Evolutionary conservation across 2,888 invertebrate genomes (phyloP).

Genomic region (Laspeyria flexula): DNA sequence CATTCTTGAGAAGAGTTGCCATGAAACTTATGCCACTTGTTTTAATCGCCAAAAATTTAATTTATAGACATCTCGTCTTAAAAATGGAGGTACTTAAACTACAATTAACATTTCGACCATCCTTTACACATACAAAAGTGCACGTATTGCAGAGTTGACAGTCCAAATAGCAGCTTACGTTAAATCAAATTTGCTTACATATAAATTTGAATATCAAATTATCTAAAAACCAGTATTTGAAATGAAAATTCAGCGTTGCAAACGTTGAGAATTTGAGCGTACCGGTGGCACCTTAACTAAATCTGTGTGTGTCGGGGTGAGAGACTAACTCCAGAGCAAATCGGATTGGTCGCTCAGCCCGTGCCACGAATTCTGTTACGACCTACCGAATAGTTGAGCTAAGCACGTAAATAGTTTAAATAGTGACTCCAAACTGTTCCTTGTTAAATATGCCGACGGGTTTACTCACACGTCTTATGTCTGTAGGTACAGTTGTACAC

Average conservation of each 20-base stretch:
- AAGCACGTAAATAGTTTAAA: conserved; percentile 45
- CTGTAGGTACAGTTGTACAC: not conserved
- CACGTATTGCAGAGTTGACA: too few relatives aligned
- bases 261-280: conserved; percentile 5
- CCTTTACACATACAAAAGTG: too few relatives aligned
- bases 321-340: conserved; percentile 42
- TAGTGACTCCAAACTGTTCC: conserved; percentile 26
- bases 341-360: conserved; percentile 45
- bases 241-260: conserved; percentile 15
- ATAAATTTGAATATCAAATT: too few relatives aligned
- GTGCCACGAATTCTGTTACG: conserved; percentile 39
- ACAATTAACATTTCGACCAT: too few relatives aligned
- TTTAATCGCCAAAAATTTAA: too few relatives aligned
- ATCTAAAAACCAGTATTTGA: not conserved
- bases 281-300: conserved; percentile 40
- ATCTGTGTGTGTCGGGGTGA: conserved; percentile 40
- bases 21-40: too few relatives aligned
- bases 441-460: conserved; percentile 19
- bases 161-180: too few relatives aligned
- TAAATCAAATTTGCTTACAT: too few relatives aligned
- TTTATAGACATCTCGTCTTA: too few relatives aligned
- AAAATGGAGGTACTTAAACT: too few relatives aligned
- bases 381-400: conserved; percentile 41
- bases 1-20: too few relatives aligned
- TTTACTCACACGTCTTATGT: not conserved